Evolutionary conservation across 2,797 vertebrate species (phyloP), one percentile per base, ranked within the genome.

Genomic region (Megaceryle alcyon): DNA sequence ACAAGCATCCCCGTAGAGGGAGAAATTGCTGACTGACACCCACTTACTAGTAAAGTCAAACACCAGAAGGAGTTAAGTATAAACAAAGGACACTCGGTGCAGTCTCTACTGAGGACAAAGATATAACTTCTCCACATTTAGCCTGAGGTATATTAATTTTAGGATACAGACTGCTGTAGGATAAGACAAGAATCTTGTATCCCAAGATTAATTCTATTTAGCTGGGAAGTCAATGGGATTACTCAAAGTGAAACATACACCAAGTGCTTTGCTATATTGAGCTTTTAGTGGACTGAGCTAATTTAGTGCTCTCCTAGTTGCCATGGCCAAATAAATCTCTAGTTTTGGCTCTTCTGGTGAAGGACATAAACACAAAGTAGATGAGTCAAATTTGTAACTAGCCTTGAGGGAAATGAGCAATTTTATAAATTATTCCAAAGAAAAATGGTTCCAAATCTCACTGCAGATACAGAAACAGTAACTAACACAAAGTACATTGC

Each of bases 131-230:
- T 70, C 60, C 66, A 37, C 14, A 60, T 70, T 73, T 84, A 57
- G 70, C 90, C 94, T 57, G 56, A 92, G 64, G 88, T 86, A 60
- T 82, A 88, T 91, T 92, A 68, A 94, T 95, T 96, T 96, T 82
- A 96, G 66, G 91, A 94, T 86, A 95, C 66, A 71, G 91, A 77
- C 66, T 80, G 71, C 64, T 23, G 66, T 68, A 77, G 92, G 80
- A 49, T 82, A 88, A 94, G 85, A 94, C 92, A 95, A 94, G 88
- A 91, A 77, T 90, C 95, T 84, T 88, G 63, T 75, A 96, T 82
- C 63, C 73, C 65, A 94, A 94, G 95, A 94, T 95, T 94, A 94
- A 96, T 90, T 95, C 94, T 82, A 72, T 73, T 95, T 82, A 96
- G 76, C 87, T 66, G 71, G 46, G 63, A 95, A 96, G 76, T 96